Evolutionary conservation across 2,113 vertebrate species (phyloP).

Genomic region (Petrocephalus microphthalmus): DNA sequence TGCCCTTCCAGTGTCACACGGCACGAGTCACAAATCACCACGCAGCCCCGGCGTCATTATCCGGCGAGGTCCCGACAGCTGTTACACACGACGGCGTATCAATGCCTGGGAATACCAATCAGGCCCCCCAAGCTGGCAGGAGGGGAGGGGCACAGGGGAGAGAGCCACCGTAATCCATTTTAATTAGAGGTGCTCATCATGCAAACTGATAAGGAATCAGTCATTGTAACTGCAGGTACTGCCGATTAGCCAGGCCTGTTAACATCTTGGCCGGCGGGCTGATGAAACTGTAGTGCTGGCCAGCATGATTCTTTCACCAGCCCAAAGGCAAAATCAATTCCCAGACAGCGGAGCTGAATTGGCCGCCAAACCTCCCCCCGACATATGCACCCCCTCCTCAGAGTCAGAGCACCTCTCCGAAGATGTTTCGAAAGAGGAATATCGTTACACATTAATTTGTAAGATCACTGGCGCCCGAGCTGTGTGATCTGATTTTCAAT

Average conservation of each 20-base stretch:
- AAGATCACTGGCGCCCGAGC: not conserved
- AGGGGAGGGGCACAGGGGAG: not conserved
- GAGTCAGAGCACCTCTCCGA: not conserved
- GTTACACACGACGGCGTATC: slow-evolving; percentile 23
- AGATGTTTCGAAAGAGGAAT: not conserved
- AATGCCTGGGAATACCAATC: slow-evolving; percentile 28
- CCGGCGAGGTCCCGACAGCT: slow-evolving; percentile 22
- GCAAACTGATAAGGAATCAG: slow-evolving; percentile 76
- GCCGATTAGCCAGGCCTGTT: slow-evolving; percentile 74
- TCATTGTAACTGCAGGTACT: slow-evolving; percentile 69
- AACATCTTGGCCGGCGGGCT: slow-evolving; percentile 49
- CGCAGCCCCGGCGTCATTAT: slow-evolving; percentile 32
- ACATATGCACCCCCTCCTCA: not conserved
- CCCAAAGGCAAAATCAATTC: slow-evolving; percentile 22
- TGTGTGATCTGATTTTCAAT: not conserved
- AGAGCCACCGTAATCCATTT: slow-evolving; percentile 47
- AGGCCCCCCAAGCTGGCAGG: not conserved
- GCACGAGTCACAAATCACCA: slow-evolving; percentile 28
- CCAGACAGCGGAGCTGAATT: slow-evolving; percentile 2
- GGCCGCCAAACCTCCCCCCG: not conserved
- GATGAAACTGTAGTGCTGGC: slow-evolving; percentile 13
- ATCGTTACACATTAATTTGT: not conserved
- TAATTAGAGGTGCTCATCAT: slow-evolving; percentile 74
- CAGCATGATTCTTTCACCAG: not conserved
- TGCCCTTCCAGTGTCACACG: slow-evolving; percentile 15